Evolutionary conservation across 2,888 invertebrate genomes (phyloP).

Genomic region (Hypena proboscidalis): DNA sequence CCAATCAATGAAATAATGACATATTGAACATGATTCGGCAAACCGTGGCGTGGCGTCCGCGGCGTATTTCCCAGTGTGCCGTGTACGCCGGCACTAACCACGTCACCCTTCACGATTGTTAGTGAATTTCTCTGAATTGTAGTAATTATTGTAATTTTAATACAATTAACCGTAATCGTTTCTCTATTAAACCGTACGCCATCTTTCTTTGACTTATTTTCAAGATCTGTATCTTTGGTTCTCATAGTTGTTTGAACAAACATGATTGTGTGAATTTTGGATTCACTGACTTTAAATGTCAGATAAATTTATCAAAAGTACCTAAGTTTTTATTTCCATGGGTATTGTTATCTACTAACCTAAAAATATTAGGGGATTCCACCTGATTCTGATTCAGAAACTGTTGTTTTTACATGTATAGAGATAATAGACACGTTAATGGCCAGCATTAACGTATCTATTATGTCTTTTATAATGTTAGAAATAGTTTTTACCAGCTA

Average conservation of each 20-base stretch:
- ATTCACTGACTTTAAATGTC: not conserved
- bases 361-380: too few relatives aligned
- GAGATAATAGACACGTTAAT: too few relatives aligned
- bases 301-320: too few relatives aligned
- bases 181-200: constrained; percentile 24
- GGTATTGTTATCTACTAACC: too few relatives aligned
- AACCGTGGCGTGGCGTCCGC: too few relatives aligned
- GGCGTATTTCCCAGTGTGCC: constrained; percentile 21
- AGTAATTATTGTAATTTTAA: constrained; percentile 36
- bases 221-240: not conserved
- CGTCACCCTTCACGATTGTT: constrained; percentile 20
- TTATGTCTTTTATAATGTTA: too few relatives aligned
- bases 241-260: not conserved
- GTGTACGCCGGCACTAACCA: constrained; percentile 16
- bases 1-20: constrained; percentile 6
- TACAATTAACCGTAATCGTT: constrained; percentile 33
- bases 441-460: too few relatives aligned
- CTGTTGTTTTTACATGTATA: too few relatives aligned
- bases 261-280: not conserved
- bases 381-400: too few relatives aligned
- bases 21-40: constrained; percentile 2
- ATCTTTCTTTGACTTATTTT: constrained; percentile 13
- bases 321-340: too few relatives aligned
- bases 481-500: too few relatives aligned
- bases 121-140: constrained; percentile 21